phyloP scores from a whole-genome alignment of 2,888 invertebrate genomes.

The Bellardia pandia region DNA sequence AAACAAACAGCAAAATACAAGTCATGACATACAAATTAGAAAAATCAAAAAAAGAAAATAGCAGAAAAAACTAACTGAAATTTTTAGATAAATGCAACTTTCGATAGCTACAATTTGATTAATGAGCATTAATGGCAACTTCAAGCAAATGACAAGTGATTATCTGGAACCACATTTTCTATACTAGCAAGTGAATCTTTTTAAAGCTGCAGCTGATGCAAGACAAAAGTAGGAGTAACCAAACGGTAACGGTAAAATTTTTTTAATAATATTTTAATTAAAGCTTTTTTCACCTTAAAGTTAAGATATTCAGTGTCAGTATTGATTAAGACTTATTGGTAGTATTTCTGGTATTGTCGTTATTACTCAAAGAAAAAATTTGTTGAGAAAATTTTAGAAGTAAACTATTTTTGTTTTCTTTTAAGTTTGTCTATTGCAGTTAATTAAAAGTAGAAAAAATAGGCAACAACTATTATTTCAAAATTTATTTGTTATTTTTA shows the following conservation, averaged over 20 bases:
- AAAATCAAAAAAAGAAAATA: background rate
- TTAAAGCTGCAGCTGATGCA: background rate
- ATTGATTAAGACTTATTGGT: constrained; percentile 27
- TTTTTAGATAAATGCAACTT: background rate
- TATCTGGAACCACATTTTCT: constrained; percentile 27
- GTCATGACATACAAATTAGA: constrained; percentile 59
- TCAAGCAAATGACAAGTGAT: constrained; percentile 62
- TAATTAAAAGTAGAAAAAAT: constrained; percentile 47
- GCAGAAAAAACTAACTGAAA: background rate
- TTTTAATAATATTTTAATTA: constrained; percentile 60
- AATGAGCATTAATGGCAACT: constrained; percentile 63
- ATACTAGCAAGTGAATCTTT: background rate
- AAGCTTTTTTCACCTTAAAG: constrained; percentile 29
- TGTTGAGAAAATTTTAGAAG: constrained; percentile 1
- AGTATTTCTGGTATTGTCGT: constrained; percentile 26
- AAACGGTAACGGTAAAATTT: constrained; percentile 21
- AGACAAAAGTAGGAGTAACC: constrained; percentile 37
- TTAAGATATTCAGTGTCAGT: constrained; percentile 46
- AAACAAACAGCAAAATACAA: background rate
- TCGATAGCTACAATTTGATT: constrained; percentile 52
- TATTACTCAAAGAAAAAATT: background rate
- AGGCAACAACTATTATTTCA: constrained; percentile 7
- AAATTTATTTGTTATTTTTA: background rate
- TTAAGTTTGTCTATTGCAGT: constrained; percentile 16
- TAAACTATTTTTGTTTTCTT: background rate